Conservation (phyloP, 2,888 invertebrate genomes). For the Encarsia formosa region DNA sequence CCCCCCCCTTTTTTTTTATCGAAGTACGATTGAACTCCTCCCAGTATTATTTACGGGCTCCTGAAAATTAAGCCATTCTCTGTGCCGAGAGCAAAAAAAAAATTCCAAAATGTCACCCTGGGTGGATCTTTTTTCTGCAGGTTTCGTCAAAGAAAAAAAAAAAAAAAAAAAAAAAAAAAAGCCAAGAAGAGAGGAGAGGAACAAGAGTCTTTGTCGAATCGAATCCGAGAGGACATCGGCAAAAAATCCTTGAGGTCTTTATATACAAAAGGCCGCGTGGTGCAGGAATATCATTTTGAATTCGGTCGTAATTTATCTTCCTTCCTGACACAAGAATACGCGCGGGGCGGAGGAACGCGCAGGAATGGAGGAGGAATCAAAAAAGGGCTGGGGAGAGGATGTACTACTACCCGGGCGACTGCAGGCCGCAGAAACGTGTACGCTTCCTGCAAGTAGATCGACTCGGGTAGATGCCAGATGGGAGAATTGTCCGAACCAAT, state of each 20-base stretch:
- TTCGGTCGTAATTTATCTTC: constrained; percentile 16
- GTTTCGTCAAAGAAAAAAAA: neutral
- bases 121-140: too few relatives aligned
- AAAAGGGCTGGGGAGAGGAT: neutral
- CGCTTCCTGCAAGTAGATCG: neutral
- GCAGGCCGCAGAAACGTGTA: neutral
- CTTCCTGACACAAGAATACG: neutral
- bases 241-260: constrained; percentile 16
- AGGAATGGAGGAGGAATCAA: neutral
- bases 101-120: too few relatives aligned
- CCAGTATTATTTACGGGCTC: constrained; percentile 15
- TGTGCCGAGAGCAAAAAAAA: neutral
- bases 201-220: too few relatives aligned
- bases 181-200: too few relatives aligned
- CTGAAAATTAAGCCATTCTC: constrained; percentile 24
- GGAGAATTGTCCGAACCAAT: too few relatives aligned
- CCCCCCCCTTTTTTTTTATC: neutral
- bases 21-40: neutral
- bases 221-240: neutral
- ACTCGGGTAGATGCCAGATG: constrained; percentile 13
- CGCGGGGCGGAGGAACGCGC: neutral
- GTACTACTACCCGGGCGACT: neutral
- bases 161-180: too few relatives aligned
- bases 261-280: neutral
- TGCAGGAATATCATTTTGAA: constrained; percentile 14